These are phyloP conservation scores for Abrostola tripartita DNA, from an alignment of 2,888 invertebrate genomes.

Conservation along the genomic window DNA sequence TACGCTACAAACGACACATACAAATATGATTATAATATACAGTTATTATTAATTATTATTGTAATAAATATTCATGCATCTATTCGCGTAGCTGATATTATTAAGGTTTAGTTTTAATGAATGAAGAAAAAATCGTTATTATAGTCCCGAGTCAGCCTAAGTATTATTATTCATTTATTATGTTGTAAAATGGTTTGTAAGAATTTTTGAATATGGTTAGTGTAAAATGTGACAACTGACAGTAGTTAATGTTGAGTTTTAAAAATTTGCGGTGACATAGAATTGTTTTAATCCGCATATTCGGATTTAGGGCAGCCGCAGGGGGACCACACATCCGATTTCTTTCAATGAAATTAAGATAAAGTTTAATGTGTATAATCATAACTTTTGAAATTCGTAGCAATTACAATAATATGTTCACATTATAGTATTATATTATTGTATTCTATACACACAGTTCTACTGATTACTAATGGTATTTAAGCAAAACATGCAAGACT, in stretches of 20 bases:
- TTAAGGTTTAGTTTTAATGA: slow-evolving; percentile 79
- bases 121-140: slow-evolving; percentile 61
- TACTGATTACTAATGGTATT: slow-evolving; percentile 21
- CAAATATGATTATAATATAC: slow-evolving; percentile 68
- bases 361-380: slow-evolving; percentile 13
- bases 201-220: slow-evolving; percentile 57
- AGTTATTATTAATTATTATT: slow-evolving; percentile 68
- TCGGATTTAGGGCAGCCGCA: slow-evolving; percentile 46
- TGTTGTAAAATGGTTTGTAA: slow-evolving; percentile 63
- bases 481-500: slow-evolving; percentile 54
- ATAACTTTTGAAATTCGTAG: slow-evolving; percentile 17
- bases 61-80: slow-evolving; percentile 70
- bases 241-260: slow-evolving; percentile 49
- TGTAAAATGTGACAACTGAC: slow-evolving; percentile 59
- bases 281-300: slow-evolving; percentile 27
- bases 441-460: slow-evolving; percentile 37
- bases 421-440: slow-evolving; percentile 32
- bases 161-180: slow-evolving; percentile 75
- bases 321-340: slow-evolving; percentile 51
- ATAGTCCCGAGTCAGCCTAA: slow-evolving; percentile 78
- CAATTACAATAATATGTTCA: slow-evolving; percentile 27
- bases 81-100: slow-evolving; percentile 77
- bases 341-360: slow-evolving; percentile 35
- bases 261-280: slow-evolving; percentile 28
- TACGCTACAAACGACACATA: slow-evolving; percentile 77